Conservation (phyloP, 2,888 invertebrate species). For the Bombylius discolor region DNA sequence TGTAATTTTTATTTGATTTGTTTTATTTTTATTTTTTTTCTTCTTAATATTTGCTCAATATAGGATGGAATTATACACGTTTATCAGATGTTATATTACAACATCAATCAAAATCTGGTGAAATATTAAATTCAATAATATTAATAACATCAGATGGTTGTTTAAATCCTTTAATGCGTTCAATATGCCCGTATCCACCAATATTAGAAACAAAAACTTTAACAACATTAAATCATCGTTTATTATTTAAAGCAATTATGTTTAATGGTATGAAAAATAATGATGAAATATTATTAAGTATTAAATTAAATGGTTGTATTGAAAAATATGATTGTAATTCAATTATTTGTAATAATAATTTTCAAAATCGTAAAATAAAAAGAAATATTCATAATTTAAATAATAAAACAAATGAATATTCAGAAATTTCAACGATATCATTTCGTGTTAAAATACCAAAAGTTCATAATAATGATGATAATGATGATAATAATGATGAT, state of each 20-base stretch:
- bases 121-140: constrained; percentile 30
- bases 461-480: too few relatives aligned
- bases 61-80: constrained; percentile 40
- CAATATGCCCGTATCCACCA: constrained; percentile 37
- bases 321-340: constrained; percentile 40
- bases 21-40: not conserved
- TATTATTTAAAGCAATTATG: constrained; percentile 42
- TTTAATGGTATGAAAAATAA: constrained; percentile 46
- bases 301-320: constrained; percentile 43
- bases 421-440: constrained; percentile 28
- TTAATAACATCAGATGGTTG: constrained; percentile 39
- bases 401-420: constrained; percentile 11
- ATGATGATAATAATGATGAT: too few relatives aligned
- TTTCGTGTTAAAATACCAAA: constrained; percentile 25
- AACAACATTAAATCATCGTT: constrained; percentile 33
- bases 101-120: constrained; percentile 27
- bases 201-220: constrained; percentile 23
- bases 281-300: constrained; percentile 43
- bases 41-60: too few relatives aligned
- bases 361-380: constrained; percentile 6
- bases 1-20: not conserved
- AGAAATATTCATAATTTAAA: constrained; percentile 21
- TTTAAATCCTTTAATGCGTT: constrained; percentile 36
- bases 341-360: constrained; percentile 22
- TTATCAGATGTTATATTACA: constrained; percentile 41